Base-by-base conservation (phyloP, 2,888 invertebrate genomes). In the Priocnemis perturbator region DNA sequence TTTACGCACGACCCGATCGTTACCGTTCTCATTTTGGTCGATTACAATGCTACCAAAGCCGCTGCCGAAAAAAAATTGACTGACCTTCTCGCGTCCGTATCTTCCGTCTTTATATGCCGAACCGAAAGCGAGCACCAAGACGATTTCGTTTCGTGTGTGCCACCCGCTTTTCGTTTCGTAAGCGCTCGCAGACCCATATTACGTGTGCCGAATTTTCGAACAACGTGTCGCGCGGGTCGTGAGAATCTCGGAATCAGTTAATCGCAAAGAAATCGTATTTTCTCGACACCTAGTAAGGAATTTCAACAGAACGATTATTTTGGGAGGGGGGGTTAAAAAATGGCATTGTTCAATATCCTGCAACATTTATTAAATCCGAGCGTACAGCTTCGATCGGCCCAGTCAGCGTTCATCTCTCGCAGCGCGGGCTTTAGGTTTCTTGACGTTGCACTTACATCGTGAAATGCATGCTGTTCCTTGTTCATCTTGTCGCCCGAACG, bases 61-160 rank as follows among this genome's bases (percentile, higher is more conserved):
- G 58, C 59, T 50, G 26, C 50, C 37, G 37, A 72, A 74, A 68
- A 68, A 78, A 72, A 64, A 67, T 66, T 68, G 64, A 79, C 79
- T 79, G 78, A 50, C 59, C 67, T 64, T 77, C 53, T 67, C 48
- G 21, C 47, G 48, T 58, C 47, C 58, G 57, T 58, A 44, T 53
- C 73, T 57, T 67, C 45, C 67, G 72, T 68, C 77, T 82, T 82
- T 82, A 82, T 81, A 82, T 79, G 73, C 74, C 52, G 77, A 77
- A 71, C 71, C 73, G 80, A 79, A 78, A 75, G 81, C 81, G 64
- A 52, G 60, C 71, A 55, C 30, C 65, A 66, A 64, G 63, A 71
- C 75, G 75, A 80, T 76, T 77, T 80, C 78, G 72, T 81, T 80
- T 71, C 64, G 50, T 61, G 19, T 37, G 57, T 66, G 66, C 60